Conservation (phyloP, 2,113 vertebrate species). For the Laterallus jamaicensis region DNA sequence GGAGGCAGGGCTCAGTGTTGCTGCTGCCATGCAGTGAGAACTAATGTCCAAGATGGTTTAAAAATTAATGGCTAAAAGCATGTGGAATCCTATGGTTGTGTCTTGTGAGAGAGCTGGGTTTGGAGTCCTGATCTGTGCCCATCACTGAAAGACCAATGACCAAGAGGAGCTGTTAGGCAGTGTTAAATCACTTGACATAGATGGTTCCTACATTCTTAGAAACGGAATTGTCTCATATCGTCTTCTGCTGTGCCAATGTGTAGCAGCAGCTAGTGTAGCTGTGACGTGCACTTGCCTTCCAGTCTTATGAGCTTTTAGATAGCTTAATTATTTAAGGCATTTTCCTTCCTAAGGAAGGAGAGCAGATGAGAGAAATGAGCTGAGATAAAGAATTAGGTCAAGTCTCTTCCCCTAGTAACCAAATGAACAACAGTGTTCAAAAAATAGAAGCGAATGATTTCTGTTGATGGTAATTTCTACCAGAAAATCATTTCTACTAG, state of each 20-base stretch:
- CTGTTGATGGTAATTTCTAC: not conserved
- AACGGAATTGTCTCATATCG: not conserved
- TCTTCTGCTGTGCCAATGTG: not conserved
- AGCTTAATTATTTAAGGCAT: slow-evolving; percentile 9
- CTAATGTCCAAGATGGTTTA: not conserved
- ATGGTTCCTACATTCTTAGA: not conserved
- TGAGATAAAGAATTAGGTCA: not conserved
- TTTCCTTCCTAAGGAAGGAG: not conserved
- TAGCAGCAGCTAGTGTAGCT: not conserved
- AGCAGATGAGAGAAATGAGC: not conserved
- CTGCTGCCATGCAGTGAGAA: not conserved
- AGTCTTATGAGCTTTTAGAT: not conserved
- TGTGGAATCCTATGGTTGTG: not conserved
- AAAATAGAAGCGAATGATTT: not conserved
- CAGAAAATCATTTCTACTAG: not conserved
- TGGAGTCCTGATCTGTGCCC: not conserved
- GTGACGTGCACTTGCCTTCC: not conserved
- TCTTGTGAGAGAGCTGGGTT: not conserved
- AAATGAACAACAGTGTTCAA: not conserved
- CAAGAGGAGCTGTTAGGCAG: not conserved
- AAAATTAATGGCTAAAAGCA: not conserved
- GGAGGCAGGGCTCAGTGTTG: not conserved
- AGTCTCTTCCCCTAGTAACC: not conserved
- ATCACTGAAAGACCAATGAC: not conserved
- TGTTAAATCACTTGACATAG: not conserved